Evolutionary conservation across 2,888 invertebrate species (phyloP).

Genomic region (Tinea pellionella): DNA sequence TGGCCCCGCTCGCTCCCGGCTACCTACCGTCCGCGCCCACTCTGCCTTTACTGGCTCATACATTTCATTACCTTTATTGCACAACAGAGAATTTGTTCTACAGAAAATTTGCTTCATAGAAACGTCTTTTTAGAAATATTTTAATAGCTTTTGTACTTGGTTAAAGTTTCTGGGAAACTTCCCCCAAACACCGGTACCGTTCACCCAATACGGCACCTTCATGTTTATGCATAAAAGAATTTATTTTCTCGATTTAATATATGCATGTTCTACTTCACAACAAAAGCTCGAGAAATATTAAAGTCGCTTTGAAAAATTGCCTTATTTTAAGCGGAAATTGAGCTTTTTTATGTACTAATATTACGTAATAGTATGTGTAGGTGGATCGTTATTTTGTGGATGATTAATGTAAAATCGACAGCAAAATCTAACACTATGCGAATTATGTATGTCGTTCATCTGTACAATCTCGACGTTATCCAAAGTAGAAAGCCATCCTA

Average conservation of each 20-base stretch:
- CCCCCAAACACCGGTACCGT: background rate
- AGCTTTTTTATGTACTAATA: background rate
- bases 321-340: background rate
- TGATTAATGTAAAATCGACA: slow-evolving; percentile 4
- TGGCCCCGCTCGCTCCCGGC: slow-evolving; percentile 12
- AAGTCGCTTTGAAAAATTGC: background rate
- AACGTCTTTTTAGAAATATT: background rate
- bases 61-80: slow-evolving; percentile 13
- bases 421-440: background rate
- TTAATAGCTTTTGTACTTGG: background rate
- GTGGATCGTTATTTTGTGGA: background rate
- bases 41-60: background rate
- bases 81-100: slow-evolving; percentile 9
- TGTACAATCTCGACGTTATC: slow-evolving; percentile 3
- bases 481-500: slow-evolving; percentile 5
- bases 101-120: background rate
- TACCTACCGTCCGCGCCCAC: slow-evolving; percentile 8
- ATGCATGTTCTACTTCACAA: background rate
- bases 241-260: background rate
- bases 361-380: background rate
- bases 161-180: background rate
- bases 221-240: background rate
- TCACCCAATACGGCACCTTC: no score
- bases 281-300: background rate
- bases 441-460: slow-evolving; percentile 1